A percentile compares a stretch with the other conserved stretches of the same genome.
phyloP scores from a whole-genome alignment of 2,888 invertebrate genomes.

The Cryptocheilus praepositus region DNA sequence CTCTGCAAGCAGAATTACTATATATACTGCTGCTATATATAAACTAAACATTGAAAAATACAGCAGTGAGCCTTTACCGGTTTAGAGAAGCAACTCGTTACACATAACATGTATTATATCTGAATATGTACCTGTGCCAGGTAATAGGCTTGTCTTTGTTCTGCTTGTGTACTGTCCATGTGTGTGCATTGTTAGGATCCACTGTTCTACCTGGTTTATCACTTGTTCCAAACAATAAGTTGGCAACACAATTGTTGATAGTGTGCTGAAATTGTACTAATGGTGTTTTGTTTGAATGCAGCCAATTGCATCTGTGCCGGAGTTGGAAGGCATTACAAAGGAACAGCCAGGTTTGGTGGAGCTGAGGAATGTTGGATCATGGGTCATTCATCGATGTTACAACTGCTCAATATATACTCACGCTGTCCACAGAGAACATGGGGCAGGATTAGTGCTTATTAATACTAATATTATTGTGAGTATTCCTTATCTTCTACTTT shows the following conservation, averaged over 20 bases:
- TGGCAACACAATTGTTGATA: neutral
- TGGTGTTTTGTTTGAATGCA: constrained; percentile 49
- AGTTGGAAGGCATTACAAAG: constrained; percentile 76
- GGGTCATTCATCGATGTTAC: constrained; percentile 80
- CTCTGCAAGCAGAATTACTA: no score
- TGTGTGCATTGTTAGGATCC: no score
- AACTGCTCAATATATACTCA: constrained; percentile 81
- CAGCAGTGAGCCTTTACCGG: no score
- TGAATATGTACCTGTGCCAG: no score
- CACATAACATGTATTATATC: no score
- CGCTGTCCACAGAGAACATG: constrained; percentile 79
- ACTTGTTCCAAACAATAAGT: neutral
- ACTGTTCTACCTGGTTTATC: no score
- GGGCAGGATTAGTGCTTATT: constrained; percentile 77
- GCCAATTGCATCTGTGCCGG: constrained; percentile 77
- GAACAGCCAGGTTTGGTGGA: constrained; percentile 79
- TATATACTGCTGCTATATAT: no score
- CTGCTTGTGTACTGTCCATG: no score
- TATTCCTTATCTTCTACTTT: constrained; percentile 38
- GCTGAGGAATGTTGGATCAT: constrained; percentile 78
- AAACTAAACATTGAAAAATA: no score
- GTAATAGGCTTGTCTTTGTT: no score
- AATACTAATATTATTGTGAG: constrained; percentile 79
- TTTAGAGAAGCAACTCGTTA: no score
- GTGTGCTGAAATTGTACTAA: neutral